Evolutionary conservation across 2,888 invertebrate species (phyloP).

Genomic region (Abrostola triplasia): DNA sequence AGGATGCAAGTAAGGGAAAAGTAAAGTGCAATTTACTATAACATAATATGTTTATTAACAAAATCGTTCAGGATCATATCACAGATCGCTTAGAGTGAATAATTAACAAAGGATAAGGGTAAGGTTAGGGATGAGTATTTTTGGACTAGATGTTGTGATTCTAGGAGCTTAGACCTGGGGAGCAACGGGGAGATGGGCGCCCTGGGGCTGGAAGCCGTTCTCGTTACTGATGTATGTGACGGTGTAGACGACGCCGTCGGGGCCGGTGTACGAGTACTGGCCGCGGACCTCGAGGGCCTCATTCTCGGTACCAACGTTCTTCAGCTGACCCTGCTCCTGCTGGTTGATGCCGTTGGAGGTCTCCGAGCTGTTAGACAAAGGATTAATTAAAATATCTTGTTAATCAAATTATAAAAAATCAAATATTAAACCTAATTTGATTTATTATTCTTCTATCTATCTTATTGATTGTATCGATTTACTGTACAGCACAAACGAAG

Average conservation of each 20-base stretch:
- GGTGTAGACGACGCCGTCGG: conserved; percentile 81
- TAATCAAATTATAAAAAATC: too few relatives aligned
- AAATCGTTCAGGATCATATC: conserved; percentile 76
- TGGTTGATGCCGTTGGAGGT: conserved; percentile 73
- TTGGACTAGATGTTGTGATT: conserved; percentile 72
- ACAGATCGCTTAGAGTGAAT: conserved; percentile 80
- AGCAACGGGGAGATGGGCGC: conserved; percentile 71
- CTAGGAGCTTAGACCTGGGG: conserved; percentile 51
- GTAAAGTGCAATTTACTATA: conserved; percentile 63
- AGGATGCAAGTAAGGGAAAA: conserved; percentile 32
- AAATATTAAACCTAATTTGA: too few relatives aligned
- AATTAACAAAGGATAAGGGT: conserved; percentile 61
- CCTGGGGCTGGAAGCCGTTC: conserved; percentile 85
- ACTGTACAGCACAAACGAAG: neutral
- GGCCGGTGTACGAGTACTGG: conserved; percentile 74
- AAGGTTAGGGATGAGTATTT: conserved; percentile 69
- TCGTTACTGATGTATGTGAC: conserved; percentile 86
- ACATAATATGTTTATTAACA: conserved; percentile 75
- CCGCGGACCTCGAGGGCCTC: conserved; percentile 72
- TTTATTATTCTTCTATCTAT: too few relatives aligned
- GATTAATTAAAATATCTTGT: conserved; percentile 32
- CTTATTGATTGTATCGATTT: too few relatives aligned
- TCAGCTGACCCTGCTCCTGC: conserved; percentile 61
- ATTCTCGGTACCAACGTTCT: conserved; percentile 70
- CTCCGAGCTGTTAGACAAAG: conserved; percentile 59